Conservation (phyloP, 2,888 invertebrate genomes). For the Stegophylla sp. region DNA sequence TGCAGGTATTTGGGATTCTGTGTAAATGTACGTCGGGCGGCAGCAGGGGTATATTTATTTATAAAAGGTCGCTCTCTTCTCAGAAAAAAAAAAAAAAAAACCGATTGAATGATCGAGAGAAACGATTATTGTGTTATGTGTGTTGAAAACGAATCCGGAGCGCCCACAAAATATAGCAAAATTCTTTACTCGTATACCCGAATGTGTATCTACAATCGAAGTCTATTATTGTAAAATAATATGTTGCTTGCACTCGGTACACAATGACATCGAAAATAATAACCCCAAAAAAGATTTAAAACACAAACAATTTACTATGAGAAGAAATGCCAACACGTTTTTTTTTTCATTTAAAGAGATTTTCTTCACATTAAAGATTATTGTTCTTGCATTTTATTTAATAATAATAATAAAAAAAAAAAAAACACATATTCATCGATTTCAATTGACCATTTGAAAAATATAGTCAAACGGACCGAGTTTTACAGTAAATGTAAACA, state of each 20-base stretch:
- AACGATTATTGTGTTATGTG: conserved; percentile 28
- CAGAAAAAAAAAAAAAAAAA: conserved; percentile 23
- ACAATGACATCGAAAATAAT: not conserved
- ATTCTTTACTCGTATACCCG: not conserved
- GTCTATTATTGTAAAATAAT: too few relatives aligned
- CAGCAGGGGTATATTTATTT: conserved; percentile 23
- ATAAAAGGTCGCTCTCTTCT: conserved; percentile 36
- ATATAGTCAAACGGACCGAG: not conserved
- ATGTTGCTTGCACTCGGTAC: not conserved
- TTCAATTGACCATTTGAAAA: not conserved
- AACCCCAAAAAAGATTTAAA: not conserved
- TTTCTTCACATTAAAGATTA: not conserved
- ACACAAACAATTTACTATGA: conserved; percentile 25
- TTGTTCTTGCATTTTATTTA: conserved; percentile 7
- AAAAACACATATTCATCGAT: conserved; percentile 19
- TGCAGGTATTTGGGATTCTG: not conserved
- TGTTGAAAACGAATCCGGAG: conserved; percentile 19
- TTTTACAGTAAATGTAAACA: not conserved
- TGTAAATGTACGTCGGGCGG: not conserved
- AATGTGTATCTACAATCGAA: conserved; percentile 26
- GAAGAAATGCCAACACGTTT: conserved; percentile 31
- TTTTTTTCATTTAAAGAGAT: conserved; percentile 5
- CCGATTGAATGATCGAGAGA: not conserved
- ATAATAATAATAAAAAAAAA: too few relatives aligned
- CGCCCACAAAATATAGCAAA: conserved; percentile 3